Percentiles rank a stretch among this genome's conserved stretches.
Conservation (phyloP, 2,797 vertebrate genomes). For the Sebastes nivosus region DNA sequence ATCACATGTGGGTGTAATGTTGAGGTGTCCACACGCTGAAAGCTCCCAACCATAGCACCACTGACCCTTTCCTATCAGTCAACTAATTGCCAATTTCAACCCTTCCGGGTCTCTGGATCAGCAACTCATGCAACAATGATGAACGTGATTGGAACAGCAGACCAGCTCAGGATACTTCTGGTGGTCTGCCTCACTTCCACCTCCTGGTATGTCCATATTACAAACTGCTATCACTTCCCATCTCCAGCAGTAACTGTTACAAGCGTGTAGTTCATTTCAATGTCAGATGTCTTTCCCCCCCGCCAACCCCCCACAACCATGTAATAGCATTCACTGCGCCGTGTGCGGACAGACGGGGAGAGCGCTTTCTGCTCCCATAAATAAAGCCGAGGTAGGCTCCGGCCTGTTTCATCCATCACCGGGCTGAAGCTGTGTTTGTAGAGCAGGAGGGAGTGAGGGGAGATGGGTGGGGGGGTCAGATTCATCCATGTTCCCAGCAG, state of each 20-base stretch:
- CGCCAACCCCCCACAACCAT: neutral
- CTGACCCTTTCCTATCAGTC: no score
- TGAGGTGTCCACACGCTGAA: no score
- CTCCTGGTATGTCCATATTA: constrained; percentile 75
- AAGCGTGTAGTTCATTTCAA: constrained; percentile 70
- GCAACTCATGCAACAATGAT: constrained; percentile 5
- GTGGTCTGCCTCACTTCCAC: constrained; percentile 71
- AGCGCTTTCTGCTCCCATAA: constrained; percentile 75
- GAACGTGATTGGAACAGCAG: constrained; percentile 71
- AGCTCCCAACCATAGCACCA: no score
- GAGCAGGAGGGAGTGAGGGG: constrained; percentile 49
- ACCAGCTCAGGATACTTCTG: constrained; percentile 52
- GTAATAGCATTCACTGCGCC: constrained; percentile 65
- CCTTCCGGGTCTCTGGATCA: constrained; percentile 11
- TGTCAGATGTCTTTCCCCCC: constrained; percentile 63
- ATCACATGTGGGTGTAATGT: no score
- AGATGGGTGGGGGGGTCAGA: constrained; percentile 12
- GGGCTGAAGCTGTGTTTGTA: constrained; percentile 68
- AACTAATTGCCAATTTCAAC: neutral
- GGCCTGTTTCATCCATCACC: constrained; percentile 81
- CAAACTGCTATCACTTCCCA: constrained; percentile 66
- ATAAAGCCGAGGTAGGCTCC: constrained; percentile 68
- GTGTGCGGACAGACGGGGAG: constrained; percentile 57
- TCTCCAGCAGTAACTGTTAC: constrained; percentile 62
- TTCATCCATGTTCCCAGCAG: constrained; percentile 76